A percentile compares a stretch with the other conserved stretches of the same genome.
phyloP scores from a whole-genome alignment of 2,113 vertebrate genomes.

The Sinosuthora webbiana region DNA sequence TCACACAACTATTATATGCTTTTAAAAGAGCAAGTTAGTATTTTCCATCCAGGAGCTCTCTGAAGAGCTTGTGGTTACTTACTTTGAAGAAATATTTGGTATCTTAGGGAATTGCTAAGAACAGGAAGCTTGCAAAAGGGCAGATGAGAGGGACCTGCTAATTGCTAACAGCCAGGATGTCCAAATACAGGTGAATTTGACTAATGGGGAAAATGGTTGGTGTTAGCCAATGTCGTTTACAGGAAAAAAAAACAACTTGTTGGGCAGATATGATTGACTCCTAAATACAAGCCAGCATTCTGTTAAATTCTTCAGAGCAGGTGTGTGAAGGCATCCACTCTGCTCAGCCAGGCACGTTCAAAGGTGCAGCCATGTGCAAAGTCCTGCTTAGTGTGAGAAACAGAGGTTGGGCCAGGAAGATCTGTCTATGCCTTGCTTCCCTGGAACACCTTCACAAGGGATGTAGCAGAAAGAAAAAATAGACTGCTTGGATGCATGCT shows the following conservation, averaged over 20 bases:
- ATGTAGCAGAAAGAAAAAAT: not conserved
- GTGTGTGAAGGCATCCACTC: fast-evolving
- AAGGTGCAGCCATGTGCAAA: not conserved
- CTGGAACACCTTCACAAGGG: not conserved
- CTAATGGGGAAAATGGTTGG: not conserved
- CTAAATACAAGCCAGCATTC: not conserved
- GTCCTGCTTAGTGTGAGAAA: not conserved
- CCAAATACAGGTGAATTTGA: not conserved
- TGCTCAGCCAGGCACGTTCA: not conserved
- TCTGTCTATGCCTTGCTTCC: not conserved
- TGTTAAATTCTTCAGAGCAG: not conserved
- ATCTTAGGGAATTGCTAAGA: not conserved
- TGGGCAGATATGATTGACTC: not conserved
- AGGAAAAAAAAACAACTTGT: not conserved
- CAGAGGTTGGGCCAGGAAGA: not conserved
- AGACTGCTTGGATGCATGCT: not conserved
- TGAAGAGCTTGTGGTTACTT: not conserved
- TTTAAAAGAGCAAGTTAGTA: not conserved
- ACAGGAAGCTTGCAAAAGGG: not conserved
- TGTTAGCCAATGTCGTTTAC: not conserved
- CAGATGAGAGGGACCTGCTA: not conserved
- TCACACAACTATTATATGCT: not conserved
- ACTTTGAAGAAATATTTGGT: not conserved
- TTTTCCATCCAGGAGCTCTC: not conserved
- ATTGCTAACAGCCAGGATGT: not conserved